Conservation (phyloP, 1,140 invertebrate species). For the Drosophila nannoptera region DNA sequence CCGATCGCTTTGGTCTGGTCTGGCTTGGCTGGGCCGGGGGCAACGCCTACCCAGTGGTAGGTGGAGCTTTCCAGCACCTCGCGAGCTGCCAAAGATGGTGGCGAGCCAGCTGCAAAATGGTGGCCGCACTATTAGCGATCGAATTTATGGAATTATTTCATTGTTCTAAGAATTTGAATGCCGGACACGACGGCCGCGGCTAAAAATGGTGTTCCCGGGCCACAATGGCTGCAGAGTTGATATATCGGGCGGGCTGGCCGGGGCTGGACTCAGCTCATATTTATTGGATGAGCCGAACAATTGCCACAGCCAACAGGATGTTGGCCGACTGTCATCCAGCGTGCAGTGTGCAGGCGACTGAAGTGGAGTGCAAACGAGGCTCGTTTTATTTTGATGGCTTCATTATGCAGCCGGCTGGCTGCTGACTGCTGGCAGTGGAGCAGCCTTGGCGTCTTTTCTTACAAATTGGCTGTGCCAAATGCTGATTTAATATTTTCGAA, state of each 20-base stretch:
- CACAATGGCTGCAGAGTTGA: conserved; percentile 63
- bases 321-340: conserved; percentile 1
- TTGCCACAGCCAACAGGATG: conserved; percentile 30
- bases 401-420: conserved; percentile 61
- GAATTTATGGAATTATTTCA: conserved; percentile 78
- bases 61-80: conserved; percentile 62
- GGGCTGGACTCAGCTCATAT: conserved; percentile 41
- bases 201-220: conserved; percentile 54
- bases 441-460: conserved; percentile 52
- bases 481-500: conserved; percentile 73
- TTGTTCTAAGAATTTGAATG: conserved; percentile 77
- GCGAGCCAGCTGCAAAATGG: conserved; percentile 56
- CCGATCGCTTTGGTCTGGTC: conserved; percentile 34
- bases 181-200: conserved; percentile 15
- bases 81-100: conserved; percentile 60
- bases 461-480: conserved; percentile 70
- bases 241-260: conserved; percentile 33
- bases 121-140: conserved; percentile 67
- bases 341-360: conserved; percentile 7
- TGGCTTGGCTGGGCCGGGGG: conserved; percentile 11
- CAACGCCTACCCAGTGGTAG: conserved; percentile 60
- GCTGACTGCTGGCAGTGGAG: conserved; percentile 17
- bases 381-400: conserved; percentile 61
- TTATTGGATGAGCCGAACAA: conserved; percentile 63
- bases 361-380: conserved; percentile 10